phyloP scores from a whole-genome alignment of 1,140 invertebrate genomes.

The Eubasilissa regina region DNA sequence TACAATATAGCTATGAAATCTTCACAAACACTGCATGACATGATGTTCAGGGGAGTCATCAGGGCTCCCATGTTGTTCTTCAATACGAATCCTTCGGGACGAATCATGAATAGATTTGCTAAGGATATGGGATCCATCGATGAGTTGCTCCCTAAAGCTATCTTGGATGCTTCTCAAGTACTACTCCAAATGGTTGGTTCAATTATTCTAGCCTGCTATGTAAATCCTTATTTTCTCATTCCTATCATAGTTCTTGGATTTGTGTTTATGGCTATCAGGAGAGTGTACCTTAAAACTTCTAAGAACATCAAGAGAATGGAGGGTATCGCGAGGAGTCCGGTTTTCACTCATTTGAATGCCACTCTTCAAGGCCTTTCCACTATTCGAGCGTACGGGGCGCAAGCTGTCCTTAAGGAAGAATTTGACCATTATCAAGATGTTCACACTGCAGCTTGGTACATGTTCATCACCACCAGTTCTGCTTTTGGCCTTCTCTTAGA shows the following conservation, averaged over 20 bases:
- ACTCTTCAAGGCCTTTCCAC: constrained; percentile 84
- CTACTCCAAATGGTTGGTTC: constrained; percentile 71
- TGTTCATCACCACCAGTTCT: constrained; percentile 77
- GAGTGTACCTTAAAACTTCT: constrained; percentile 82
- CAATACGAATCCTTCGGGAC: constrained; percentile 80
- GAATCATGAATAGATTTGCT: constrained; percentile 84
- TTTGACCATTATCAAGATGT: constrained; percentile 74
- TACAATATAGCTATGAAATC: constrained; percentile 78
- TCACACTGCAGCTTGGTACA: constrained; percentile 80
- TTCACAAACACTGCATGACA: constrained; percentile 79
- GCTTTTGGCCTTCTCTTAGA: constrained; percentile 83
- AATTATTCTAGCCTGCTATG: constrained; percentile 75
- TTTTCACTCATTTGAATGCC: constrained; percentile 85
- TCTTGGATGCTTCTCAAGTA: constrained; percentile 80
- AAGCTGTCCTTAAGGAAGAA: constrained; percentile 77
- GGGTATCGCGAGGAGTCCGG: constrained; percentile 80
- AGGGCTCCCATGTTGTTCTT: constrained; percentile 82
- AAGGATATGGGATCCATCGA: constrained; percentile 88
- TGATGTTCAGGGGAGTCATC: constrained; percentile 75
- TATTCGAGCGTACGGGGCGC: constrained; percentile 79
- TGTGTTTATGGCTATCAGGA: constrained; percentile 78
- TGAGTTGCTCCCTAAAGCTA: constrained; percentile 82
- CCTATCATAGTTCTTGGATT: constrained; percentile 76
- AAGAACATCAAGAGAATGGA: constrained; percentile 87
- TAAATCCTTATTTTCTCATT: constrained; percentile 79